Conservation (phyloP, 1,140 invertebrate species). For the Cydia amplana region DNA sequence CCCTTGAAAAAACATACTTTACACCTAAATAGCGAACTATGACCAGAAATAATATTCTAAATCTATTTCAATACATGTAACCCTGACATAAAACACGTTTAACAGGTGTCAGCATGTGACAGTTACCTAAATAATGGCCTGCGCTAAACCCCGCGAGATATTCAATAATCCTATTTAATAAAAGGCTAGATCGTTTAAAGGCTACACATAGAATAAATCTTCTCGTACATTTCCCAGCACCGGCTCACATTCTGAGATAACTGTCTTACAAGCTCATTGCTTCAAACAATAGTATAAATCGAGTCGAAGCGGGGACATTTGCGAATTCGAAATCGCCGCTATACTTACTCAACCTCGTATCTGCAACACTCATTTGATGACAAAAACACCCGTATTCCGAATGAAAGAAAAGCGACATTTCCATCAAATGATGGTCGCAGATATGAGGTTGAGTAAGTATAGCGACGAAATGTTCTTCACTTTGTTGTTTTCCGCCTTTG, state of each 20-base stretch:
- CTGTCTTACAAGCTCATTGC: slow-evolving; percentile 34
- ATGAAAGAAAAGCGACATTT: no score
- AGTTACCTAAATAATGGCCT: background rate
- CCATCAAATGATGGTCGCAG: no score
- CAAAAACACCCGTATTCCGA: no score
- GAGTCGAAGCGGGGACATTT: slow-evolving; percentile 28
- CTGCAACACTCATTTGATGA: no score
- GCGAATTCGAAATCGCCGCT: slow-evolving; percentile 27
- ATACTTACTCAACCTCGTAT: no score
- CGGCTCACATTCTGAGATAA: slow-evolving; percentile 28
- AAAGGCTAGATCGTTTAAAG: slow-evolving; percentile 30
- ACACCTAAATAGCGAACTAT: background rate
- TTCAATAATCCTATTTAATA: slow-evolving; percentile 25
- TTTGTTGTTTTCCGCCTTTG: slow-evolving; percentile 32
- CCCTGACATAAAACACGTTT: background rate
- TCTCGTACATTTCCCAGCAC: slow-evolving; percentile 6
- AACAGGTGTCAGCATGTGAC: slow-evolving; percentile 11
- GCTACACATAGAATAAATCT: slow-evolving; percentile 26
- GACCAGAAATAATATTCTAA: background rate
- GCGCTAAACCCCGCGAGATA: background rate
- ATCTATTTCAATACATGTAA: background rate
- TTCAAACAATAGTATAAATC: slow-evolving; percentile 30
- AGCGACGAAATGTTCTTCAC: slow-evolving; percentile 27
- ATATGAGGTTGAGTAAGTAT: no score
- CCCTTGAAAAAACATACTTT: background rate